Evolutionary conservation across 2,113 vertebrate species (phyloP).

Genomic region (Alces alces): DNA sequence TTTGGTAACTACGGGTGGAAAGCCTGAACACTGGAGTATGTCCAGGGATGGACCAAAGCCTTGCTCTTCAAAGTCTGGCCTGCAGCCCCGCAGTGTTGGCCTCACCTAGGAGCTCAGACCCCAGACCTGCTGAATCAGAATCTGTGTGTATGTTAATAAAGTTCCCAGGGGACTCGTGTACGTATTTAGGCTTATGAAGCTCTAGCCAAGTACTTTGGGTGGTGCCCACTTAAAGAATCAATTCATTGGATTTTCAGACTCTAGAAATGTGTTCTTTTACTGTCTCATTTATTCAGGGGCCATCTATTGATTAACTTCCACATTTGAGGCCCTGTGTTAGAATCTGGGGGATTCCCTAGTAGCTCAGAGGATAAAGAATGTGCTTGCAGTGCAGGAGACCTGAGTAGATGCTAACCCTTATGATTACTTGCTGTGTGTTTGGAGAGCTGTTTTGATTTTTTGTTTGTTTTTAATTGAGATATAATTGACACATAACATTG

Average conservation of each 20-base stretch:
- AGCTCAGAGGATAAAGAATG: background rate
- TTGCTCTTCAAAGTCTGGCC: background rate
- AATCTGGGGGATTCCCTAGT: background rate
- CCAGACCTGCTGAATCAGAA: background rate
- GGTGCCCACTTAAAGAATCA: background rate
- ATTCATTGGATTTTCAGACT: background rate
- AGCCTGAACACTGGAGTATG: background rate
- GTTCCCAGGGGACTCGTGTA: background rate
- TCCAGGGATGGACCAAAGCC: background rate
- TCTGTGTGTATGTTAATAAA: background rate
- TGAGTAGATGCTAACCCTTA: background rate
- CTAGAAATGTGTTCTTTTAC: background rate
- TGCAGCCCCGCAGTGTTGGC: accelerated
- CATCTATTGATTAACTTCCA: background rate
- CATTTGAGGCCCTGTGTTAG: background rate
- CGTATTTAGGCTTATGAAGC: background rate
- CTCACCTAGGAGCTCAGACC: background rate
- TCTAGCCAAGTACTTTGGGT: background rate
- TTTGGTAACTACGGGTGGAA: background rate
- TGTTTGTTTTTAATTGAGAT: background rate
- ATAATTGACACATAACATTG: background rate
- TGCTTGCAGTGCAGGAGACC: background rate
- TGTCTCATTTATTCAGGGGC: background rate
- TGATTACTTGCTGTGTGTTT: background rate
- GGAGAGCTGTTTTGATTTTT: background rate